Base-by-base conservation (phyloP, 2,888 invertebrate genomes). In the Pelosia muscerda region DNA sequence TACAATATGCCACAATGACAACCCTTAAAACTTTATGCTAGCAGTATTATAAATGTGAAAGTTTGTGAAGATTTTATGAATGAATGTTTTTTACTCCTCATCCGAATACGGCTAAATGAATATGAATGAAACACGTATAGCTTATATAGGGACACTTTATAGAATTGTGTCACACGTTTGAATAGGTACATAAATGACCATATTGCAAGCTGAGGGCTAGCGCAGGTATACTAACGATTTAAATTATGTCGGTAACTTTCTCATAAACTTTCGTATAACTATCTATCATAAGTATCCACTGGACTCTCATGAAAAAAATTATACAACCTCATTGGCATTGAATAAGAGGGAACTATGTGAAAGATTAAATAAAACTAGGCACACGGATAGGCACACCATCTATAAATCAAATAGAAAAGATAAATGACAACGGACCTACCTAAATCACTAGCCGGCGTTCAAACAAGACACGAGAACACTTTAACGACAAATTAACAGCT, bases 401-500 rank as follows among this genome's bases (percentile, higher is more conserved):
- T 42, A 49, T n/a, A 42, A 31, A 57, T 73, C 63, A 58, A 58
- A 68, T 66, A 73, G 23, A 67, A 73, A 69, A 79, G 68, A 61
- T 22, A 69, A 58, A 72, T 69, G 63, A 63, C 53, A 55, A 70
- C 71, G 60, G 58, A 71, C 76, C 73, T 73, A 79, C 66, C 71
- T 78, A 83, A 84, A 85, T 82, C 85, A 87, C 83, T 77, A 73
- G 74, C 75, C 68, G 82, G 82, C 80, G 84, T 84, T 80, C 80
- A 74, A 81, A 79, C 74, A 75, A 81, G 81, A 75, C 85, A 86
- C 87, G 82, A 81, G 84, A 86, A 79, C 84, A 88, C 87, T 87
- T 84, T 83, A 87, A 84, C 84, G 84, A 83, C 81, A 88, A 90
- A 91, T 90, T 88, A 91, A 90, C 88, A 88, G 85, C 86, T 81